A percentile compares a stretch with the other conserved stretches of the same genome.
Conservation (phyloP, 1,140 invertebrate species). For the Halictus rubicundus region DNA sequence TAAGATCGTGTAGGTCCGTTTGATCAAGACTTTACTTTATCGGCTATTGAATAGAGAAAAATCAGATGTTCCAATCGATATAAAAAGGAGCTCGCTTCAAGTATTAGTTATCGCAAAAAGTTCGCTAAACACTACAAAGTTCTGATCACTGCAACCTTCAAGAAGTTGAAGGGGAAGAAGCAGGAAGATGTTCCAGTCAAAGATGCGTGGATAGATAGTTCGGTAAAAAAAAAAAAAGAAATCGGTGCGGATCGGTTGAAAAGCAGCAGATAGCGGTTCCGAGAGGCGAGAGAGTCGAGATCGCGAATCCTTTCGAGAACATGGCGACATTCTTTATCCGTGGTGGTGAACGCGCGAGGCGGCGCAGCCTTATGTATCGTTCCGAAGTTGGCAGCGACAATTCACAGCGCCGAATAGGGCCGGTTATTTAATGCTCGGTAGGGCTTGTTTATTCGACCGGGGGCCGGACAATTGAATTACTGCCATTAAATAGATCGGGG, state of each 20-base stretch:
- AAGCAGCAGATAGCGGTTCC: background rate
- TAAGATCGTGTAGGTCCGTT: too few relatives aligned
- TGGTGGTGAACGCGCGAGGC: constrained; percentile 5
- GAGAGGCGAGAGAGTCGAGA: background rate
- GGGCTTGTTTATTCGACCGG: constrained; percentile 49
- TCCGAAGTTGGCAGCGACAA: constrained; percentile 43
- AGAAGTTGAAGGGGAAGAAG: too few relatives aligned
- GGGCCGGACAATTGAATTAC: constrained; percentile 43
- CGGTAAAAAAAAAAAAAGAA: background rate
- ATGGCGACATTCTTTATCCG: constrained; percentile 28
- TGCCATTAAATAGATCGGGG: constrained; percentile 45
- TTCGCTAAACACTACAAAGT: too few relatives aligned
- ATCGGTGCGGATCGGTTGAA: background rate
- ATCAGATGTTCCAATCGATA: too few relatives aligned
- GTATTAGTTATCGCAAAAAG: too few relatives aligned
- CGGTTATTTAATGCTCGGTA: constrained; percentile 57
- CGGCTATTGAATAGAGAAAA: too few relatives aligned
- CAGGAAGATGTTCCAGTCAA: too few relatives aligned
- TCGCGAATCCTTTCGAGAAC: constrained; percentile 7
- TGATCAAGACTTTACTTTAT: too few relatives aligned
- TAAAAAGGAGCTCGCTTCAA: too few relatives aligned
- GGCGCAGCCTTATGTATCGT: constrained; percentile 24
- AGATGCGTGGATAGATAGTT: background rate
- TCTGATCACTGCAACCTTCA: too few relatives aligned
- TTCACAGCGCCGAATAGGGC: constrained; percentile 55